Percentiles rank a stretch among this genome's conserved stretches.
These are phyloP conservation scores for Caloenas nicobarica DNA, from an alignment of 2,113 vertebrate genomes.

Conservation along the genomic window DNA sequence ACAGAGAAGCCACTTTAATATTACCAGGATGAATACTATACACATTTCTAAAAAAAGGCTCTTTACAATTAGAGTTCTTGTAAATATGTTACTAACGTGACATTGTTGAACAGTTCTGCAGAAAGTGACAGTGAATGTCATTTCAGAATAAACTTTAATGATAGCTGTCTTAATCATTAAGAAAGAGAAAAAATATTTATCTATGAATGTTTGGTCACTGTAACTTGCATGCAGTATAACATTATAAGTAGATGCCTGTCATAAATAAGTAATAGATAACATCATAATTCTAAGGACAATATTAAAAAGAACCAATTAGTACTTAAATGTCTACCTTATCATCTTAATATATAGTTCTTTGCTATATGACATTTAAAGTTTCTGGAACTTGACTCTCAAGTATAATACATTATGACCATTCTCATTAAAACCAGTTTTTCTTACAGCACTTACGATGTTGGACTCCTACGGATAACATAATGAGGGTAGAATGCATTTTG, in stretches of 20 bases:
- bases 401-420: constrained; percentile 63
- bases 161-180: neutral
- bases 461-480: constrained; percentile 80
- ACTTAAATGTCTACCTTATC: constrained; percentile 48
- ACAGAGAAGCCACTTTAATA: neutral
- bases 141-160: constrained; percentile 20
- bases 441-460: constrained; percentile 66
- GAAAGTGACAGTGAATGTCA: neutral
- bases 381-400: constrained; percentile 68
- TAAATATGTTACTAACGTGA: neutral
- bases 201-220: constrained; percentile 53
- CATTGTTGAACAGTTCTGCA: neutral
- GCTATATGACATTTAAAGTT: constrained; percentile 61
- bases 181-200: constrained; percentile 33
- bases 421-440: constrained; percentile 73
- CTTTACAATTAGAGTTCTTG: neutral
- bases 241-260: constrained; percentile 17
- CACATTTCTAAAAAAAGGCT: neutral
- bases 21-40: neutral
- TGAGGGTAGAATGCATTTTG: constrained; percentile 79
- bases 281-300: constrained; percentile 54
- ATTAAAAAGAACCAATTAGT: constrained; percentile 63
- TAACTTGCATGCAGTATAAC: neutral
- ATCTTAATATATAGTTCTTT: constrained; percentile 61
- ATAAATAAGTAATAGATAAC: constrained; percentile 66